A percentile compares a stretch with the other conserved stretches of the same genome.
These are phyloP conservation scores for Drosophila stalkeri DNA, from an alignment of 2,888 invertebrate genomes.

Conservation along the genomic window DNA sequence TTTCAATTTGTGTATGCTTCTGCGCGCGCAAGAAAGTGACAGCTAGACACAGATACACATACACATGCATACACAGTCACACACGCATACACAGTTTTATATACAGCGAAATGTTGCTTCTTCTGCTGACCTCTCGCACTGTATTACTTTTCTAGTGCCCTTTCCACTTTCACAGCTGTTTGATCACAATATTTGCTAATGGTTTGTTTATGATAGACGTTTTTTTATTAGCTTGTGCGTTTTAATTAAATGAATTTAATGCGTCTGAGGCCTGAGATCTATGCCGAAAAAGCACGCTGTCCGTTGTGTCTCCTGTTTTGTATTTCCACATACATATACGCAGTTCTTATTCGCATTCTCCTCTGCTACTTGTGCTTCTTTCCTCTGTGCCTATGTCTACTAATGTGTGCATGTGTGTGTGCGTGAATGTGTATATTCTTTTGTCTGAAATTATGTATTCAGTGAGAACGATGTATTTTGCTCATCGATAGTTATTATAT, in stretches of 20 bases:
- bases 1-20: conserved; percentile 76
- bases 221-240: conserved; percentile 45
- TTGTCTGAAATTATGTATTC: conserved; percentile 65
- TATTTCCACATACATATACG: conserved; percentile 69
- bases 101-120: conserved; percentile 57
- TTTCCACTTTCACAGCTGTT: conserved; percentile 67
- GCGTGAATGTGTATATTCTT: conserved; percentile 45
- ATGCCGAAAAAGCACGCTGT: conserved; percentile 64
- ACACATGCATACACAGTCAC: conserved; percentile 34
- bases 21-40: conserved; percentile 79
- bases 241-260: conserved; percentile 41
- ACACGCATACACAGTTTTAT: conserved; percentile 38
- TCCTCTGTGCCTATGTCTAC: conserved; percentile 27
- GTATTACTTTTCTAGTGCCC: conserved; percentile 73
- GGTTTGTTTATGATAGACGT: conserved; percentile 15
- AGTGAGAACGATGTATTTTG: conserved; percentile 49
- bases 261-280: conserved; percentile 45
- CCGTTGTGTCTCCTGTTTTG: conserved; percentile 61
- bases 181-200: conserved; percentile 38
- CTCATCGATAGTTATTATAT: conserved; percentile 45
- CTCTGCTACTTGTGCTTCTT: conserved; percentile 49
- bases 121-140: conserved; percentile 83
- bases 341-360: conserved; percentile 69
- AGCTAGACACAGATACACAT: conserved; percentile 68
- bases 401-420: conserved; percentile 21